Conservation (phyloP, 2,797 vertebrate genomes). For the Microctenopoma stevenorrisi region DNA sequence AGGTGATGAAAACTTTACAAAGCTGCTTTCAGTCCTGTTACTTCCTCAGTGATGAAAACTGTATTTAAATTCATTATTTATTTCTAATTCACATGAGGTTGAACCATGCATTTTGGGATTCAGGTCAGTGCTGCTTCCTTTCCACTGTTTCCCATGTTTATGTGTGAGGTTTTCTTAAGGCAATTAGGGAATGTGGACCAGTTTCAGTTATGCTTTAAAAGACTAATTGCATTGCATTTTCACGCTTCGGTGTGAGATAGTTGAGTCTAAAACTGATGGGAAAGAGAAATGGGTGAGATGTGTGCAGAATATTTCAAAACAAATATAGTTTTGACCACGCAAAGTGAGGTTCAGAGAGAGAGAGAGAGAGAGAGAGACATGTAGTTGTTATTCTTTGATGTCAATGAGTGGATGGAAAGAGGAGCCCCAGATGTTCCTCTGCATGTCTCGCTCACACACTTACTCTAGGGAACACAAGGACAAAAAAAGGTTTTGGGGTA, state of each 20-base stretch:
- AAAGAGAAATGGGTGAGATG: background rate
- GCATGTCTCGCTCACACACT: background rate
- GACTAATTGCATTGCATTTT: slow-evolving; percentile 46
- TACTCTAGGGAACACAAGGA: slow-evolving; percentile 41
- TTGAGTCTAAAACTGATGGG: slow-evolving; percentile 4
- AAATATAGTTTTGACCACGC: background rate
- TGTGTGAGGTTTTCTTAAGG: slow-evolving; percentile 26
- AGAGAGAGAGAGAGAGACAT: background rate
- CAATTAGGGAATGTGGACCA: slow-evolving; percentile 63
- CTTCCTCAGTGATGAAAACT: background rate
- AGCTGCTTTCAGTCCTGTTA: background rate
- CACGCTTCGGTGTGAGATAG: slow-evolving; percentile 35
- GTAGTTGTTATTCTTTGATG: slow-evolving; percentile 7
- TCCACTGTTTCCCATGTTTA: slow-evolving; percentile 20
- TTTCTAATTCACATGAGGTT: background rate
- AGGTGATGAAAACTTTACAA: background rate
- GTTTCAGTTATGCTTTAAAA: slow-evolving; percentile 39
- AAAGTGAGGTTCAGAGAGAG: background rate
- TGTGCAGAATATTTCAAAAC: background rate
- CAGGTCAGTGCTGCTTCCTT: slow-evolving; percentile 48
- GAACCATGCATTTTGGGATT: slow-evolving; percentile 37
- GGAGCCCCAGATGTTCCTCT: slow-evolving; percentile 1
- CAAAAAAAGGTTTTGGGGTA: slow-evolving; percentile 65
- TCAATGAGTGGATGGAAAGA: background rate
- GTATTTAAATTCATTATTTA: too few relatives aligned